Evolutionary conservation across 1,140 invertebrate genomes (phyloP), one percentile per base, ranked within the genome.

Genomic region (Hormaphis cornu): DNA sequence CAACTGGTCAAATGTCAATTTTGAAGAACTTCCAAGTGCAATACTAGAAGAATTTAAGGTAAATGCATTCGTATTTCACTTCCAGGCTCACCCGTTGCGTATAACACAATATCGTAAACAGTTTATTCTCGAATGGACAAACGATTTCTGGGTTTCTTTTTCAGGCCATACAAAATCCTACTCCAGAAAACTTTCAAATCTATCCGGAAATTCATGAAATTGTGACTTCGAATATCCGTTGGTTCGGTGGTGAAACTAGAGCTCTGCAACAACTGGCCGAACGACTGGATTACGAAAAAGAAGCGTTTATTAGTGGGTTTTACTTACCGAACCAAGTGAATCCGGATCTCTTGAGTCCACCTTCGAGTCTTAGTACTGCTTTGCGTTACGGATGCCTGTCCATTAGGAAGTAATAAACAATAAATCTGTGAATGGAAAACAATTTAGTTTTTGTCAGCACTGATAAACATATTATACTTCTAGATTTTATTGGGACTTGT

Each of bases 341-440:
- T 72, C 87, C 87, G 0, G 86, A 89, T 72, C 79, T 89, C 26
- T 74, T 85, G 24, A 85, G 85, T 0, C 82, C 82, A 20, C 84
- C 87, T 0, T 82, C 86, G 70, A 87, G 86, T 42, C 77, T 88
- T 73, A 88, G 86, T 73, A 84, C 85, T 2, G 84, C 85, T 71
- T 77, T 89, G 10, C 79, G 86, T 4, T 88, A 86, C 74, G 84
- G 85, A 22, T 85, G 84, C 73, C 75, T 86, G 2, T 86, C 84
- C 46, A 83, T 86, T 2, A 77, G 85, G 16, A 80, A 76, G 82
- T 83, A 75, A 76, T 75, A 69, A n/a, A n/a, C n/a, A n/a, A n/a
- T n/a, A n/a, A n/a, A n/a, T n/a, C n/a, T n/a, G n/a, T n/a, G n/a
- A n/a, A n/a, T n/a, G n/a, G n/a, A n/a, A n/a, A n/a, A n/a, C n/a